These are phyloP conservation scores for Proteles cristata DNA, from an alignment of 2,113 vertebrate genomes.

Conservation along the genomic window DNA sequence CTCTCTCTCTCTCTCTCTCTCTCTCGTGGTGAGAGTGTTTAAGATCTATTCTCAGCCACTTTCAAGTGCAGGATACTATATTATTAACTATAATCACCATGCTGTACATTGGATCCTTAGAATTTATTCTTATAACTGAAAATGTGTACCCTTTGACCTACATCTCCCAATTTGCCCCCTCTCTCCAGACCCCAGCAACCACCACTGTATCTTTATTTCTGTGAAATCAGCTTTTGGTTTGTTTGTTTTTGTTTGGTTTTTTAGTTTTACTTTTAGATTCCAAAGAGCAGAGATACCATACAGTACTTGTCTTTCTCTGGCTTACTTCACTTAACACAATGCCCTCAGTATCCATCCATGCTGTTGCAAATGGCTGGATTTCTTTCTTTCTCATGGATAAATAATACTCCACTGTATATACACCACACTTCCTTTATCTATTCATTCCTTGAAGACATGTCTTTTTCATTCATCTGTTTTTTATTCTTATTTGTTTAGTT, in stretches of 20 bases:
- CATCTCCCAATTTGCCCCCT: neutral
- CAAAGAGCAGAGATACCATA: neutral
- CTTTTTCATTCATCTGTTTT: neutral
- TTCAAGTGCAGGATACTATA: neutral
- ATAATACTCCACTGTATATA: neutral
- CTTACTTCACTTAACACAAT: neutral
- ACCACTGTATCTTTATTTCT: neutral
- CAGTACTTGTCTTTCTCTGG: neutral
- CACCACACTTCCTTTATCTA: neutral
- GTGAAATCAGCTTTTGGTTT: neutral
- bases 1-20: neutral
- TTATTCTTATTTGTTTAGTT: neutral
- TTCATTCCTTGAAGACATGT: neutral
- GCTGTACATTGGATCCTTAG: neutral
- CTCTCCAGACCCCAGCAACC: neutral
- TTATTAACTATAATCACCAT: neutral
- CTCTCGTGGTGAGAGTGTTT: neutral
- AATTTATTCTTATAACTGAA: neutral
- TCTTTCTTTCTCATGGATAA: neutral
- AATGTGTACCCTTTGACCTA: neutral
- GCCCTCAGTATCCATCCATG: neutral
- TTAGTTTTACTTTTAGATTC: neutral
- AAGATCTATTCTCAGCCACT: neutral
- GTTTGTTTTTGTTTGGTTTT: neutral
- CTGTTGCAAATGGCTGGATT: neutral